These are phyloP conservation scores for Eriosoma lanigerum DNA, from an alignment of 1,140 invertebrate species.

Conservation along the genomic window DNA sequence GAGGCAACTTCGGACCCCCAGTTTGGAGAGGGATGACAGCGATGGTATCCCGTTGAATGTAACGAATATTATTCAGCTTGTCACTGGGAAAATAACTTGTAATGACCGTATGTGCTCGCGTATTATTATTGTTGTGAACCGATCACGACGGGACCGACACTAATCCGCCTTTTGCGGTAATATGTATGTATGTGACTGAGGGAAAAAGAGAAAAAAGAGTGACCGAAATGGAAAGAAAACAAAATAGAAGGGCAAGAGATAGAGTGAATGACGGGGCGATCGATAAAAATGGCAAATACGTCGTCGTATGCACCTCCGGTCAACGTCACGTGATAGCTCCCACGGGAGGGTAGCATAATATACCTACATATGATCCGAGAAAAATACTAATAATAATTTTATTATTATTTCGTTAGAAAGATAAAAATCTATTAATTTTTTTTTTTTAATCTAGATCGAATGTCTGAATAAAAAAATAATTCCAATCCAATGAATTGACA, in stretches of 20 bases:
- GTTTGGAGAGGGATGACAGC: neutral
- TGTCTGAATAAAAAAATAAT: no score
- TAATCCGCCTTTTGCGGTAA: slow-evolving; percentile 36
- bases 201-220: neutral
- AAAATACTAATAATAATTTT: neutral
- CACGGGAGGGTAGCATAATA: slow-evolving; percentile 9
- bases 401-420: neutral
- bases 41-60: neutral
- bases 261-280: neutral
- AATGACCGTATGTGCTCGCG: neutral
- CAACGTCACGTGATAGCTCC: slow-evolving; percentile 25
- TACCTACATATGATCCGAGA: no score
- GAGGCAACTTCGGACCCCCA: no score
- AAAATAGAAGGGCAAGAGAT: neutral
- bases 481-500: no score
- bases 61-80: neutral
- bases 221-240: neutral
- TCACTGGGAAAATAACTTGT: neutral
- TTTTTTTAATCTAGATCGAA: no score
- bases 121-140: neutral
- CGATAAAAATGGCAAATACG: slow-evolving; percentile 44
- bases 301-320: neutral
- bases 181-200: neutral
- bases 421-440: neutral
- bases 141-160: neutral